Evolutionary conservation across 2,113 vertebrate species (phyloP), one percentile per base, ranked within the genome.

Genomic region (Lasiurus cinereus): DNA sequence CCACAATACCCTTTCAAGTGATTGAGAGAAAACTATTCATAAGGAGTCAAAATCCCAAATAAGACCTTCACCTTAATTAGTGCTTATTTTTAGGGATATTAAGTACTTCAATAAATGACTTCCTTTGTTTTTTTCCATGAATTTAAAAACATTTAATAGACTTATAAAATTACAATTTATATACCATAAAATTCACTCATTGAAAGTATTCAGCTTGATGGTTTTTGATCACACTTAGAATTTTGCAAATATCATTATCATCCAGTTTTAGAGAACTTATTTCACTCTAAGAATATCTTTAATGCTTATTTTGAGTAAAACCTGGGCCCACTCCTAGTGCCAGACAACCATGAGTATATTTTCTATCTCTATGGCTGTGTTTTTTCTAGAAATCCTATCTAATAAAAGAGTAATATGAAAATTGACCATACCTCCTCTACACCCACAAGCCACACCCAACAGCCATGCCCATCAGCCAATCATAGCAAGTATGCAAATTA

Each of bases 71-170:
- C 87, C 36, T 80, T 77, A 82, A 87, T 56, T 14, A 43, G 29
- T 78, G 36, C 4, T 93, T 78, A 76, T 67, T 94, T 94, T 94
- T 59, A 89, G 88, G 95, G 22, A 62, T 43, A 39, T 46, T 59
- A 83, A 70, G 1, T 52, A 77, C 1, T 31, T 72, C 11, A 88
- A 77, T 72, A 73, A 18, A 84, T 83, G 76, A 33, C 73, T 69
- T 84, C 13, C 84, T 90, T 90, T 39, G 39, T 39, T 39, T n/a
- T 48, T 66, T 52, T 80, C 70, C 69, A 29, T 73, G 89, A 33
- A 48, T 66, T 72, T 86, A 46, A 19, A 92, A 92, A 56, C 62
- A 89, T 29, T 90, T 77, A 93, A 78, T 29, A 90, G 2, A 1
- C 91, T 76, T 91, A 76, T 56, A 72, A 19, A 52, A 67, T 4